phyloP scores from a whole-genome alignment of 2,113 vertebrate species.

The Hippopotamus amphibius region DNA sequence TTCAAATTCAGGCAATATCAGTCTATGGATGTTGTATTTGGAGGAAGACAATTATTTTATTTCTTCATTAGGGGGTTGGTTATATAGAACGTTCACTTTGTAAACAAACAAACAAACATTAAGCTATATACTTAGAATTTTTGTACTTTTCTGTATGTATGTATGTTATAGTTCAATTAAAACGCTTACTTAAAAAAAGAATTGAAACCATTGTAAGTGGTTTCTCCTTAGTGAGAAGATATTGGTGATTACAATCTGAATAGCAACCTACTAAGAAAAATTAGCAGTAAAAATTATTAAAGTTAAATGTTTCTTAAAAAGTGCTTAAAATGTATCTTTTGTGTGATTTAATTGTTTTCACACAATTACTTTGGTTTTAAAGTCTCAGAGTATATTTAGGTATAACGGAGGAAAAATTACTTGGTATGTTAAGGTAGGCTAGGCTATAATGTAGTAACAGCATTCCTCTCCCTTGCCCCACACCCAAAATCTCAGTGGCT shows the following conservation, averaged over 20 bases:
- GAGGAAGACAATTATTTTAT: slow-evolving; percentile 24
- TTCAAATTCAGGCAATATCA: background rate
- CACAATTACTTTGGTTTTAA: slow-evolving; percentile 36
- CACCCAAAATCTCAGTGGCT: background rate
- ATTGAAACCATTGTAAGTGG: background rate
- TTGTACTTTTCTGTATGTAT: background rate
- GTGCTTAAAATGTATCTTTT: slow-evolving; percentile 30
- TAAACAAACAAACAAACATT: background rate
- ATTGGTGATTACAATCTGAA: background rate
- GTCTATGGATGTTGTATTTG: background rate
- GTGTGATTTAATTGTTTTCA: slow-evolving; percentile 36
- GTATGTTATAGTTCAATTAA: background rate
- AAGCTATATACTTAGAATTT: background rate
- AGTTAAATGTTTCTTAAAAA: slow-evolving; percentile 10
- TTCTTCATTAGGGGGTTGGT: background rate
- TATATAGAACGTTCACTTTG: background rate
- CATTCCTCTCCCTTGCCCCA: background rate
- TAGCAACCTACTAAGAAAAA: slow-evolving; percentile 17
- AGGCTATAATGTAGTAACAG: background rate
- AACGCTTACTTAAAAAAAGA: background rate
- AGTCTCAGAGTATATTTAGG: background rate
- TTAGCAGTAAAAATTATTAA: background rate
- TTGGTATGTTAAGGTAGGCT: background rate
- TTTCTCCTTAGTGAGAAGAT: slow-evolving; percentile 29
- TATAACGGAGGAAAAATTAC: slow-evolving; percentile 18